These are phyloP conservation scores for Phyllostomus discolor DNA, from an alignment of 2,113 vertebrate species.

Conservation along the genomic window DNA sequence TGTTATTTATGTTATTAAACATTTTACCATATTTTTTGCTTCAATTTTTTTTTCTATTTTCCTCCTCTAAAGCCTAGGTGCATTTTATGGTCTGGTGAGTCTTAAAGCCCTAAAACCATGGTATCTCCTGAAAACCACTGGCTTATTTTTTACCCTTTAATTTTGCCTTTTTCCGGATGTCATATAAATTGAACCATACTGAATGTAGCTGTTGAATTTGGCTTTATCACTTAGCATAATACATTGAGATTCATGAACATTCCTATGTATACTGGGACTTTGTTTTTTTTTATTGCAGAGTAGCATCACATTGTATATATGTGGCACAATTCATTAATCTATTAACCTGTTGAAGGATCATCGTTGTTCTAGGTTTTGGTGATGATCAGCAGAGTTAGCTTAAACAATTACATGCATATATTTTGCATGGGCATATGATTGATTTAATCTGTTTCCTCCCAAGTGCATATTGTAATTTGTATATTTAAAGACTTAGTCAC, in stretches of 20 bases:
- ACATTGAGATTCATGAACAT: not conserved
- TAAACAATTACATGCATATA: not conserved
- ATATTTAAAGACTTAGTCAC: not conserved
- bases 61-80: no score
- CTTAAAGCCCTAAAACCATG: no score
- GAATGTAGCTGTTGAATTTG: not conserved
- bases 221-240: not conserved
- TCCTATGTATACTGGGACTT: not conserved
- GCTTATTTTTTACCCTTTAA: not conserved
- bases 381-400: not conserved
- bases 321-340: not conserved
- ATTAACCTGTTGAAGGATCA: not conserved
- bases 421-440: not conserved
- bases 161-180: not conserved
- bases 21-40: no score
- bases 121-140: not conserved
- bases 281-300: not conserved
- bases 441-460: not conserved
- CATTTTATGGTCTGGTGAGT: no score
- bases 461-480: not conserved
- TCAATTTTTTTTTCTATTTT: no score
- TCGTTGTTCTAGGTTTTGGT: not conserved
- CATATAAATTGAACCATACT: not conserved
- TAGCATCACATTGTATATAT: not conserved
- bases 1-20: no score